phyloP scores from a whole-genome alignment of 1,140 invertebrate genomes.

The Theocolax elegans region DNA sequence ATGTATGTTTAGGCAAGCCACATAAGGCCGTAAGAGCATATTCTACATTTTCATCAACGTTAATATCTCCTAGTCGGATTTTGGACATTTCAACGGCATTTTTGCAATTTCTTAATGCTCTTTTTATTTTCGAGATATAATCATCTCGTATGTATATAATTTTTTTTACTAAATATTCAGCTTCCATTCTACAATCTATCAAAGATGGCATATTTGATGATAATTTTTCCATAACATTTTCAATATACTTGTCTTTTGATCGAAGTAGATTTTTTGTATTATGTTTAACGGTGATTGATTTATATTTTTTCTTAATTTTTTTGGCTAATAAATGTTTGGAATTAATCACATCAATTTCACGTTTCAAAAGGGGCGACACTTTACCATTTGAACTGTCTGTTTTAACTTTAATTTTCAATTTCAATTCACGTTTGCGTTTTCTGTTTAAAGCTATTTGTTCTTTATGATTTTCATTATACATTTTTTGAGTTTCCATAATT shows the following conservation, averaged over 20 bases:
- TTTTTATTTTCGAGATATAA: not conserved
- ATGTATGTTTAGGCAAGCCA: not conserved
- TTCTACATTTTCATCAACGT: not conserved
- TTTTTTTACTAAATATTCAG: not conserved
- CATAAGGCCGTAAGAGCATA: slow-evolving; percentile 9
- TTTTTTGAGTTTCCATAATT: too few relatives aligned
- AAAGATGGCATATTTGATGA: not conserved
- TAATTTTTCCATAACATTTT: not conserved
- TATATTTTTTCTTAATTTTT: slow-evolving; percentile 2
- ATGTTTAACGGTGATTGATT: not conserved
- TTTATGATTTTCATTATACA: too few relatives aligned
- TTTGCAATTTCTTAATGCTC: not conserved
- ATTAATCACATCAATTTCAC: too few relatives aligned
- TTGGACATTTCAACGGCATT: not conserved
- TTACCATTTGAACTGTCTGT: too few relatives aligned
- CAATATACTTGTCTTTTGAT: not conserved
- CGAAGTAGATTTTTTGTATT: not conserved
- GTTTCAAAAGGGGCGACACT: too few relatives aligned
- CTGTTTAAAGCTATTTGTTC: too few relatives aligned
- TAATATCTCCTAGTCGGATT: not conserved
- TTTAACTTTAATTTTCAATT: too few relatives aligned
- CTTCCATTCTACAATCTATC: not conserved
- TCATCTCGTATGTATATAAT: not conserved
- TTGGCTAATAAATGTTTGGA: too few relatives aligned
- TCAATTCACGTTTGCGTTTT: too few relatives aligned